phyloP scores from a whole-genome alignment of 2,113 vertebrate genomes.

The Hippolais icterina region DNA sequence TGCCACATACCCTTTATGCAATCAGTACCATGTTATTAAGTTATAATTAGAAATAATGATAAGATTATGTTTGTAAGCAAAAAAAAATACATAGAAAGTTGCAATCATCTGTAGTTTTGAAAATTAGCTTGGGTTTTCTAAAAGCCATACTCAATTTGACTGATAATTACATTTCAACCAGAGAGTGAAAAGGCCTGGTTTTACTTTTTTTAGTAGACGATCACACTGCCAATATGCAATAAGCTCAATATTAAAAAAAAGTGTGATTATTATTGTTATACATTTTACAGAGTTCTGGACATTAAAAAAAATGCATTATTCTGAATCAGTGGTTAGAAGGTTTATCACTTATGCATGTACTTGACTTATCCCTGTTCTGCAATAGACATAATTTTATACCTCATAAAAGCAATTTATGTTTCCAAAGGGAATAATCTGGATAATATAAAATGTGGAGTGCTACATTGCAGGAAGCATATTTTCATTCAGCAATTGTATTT shows the following conservation, averaged over 20 bases:
- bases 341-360: slow-evolving; percentile 82
- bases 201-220: slow-evolving; percentile 36
- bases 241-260: slow-evolving; percentile 25
- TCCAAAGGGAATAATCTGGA: slow-evolving; percentile 85
- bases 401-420: slow-evolving; percentile 87
- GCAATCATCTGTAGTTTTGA: slow-evolving; percentile 28
- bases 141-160: slow-evolving; percentile 17
- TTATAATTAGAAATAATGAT: slow-evolving; percentile 33
- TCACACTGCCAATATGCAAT: slow-evolving; percentile 35
- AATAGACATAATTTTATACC: slow-evolving; percentile 87
- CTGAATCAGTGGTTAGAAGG: slow-evolving; percentile 79
- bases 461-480: slow-evolving; percentile 79
- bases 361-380: slow-evolving; percentile 83
- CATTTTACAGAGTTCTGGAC: slow-evolving; percentile 66
- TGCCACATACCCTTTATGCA: slow-evolving; percentile 11
- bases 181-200: neutral
- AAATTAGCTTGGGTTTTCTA: slow-evolving; percentile 36
- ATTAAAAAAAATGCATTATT: slow-evolving; percentile 64
- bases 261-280: slow-evolving; percentile 58
- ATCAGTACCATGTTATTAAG: slow-evolving; percentile 32
- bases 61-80: slow-evolving; percentile 52
- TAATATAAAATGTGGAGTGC: slow-evolving; percentile 80
- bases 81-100: slow-evolving; percentile 40
- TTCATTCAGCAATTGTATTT: slow-evolving; percentile 81
- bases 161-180: slow-evolving; percentile 41